These are phyloP conservation scores for Cyclopterus lumpus DNA, from an alignment of 2,797 vertebrate species.

Conservation along the genomic window DNA sequence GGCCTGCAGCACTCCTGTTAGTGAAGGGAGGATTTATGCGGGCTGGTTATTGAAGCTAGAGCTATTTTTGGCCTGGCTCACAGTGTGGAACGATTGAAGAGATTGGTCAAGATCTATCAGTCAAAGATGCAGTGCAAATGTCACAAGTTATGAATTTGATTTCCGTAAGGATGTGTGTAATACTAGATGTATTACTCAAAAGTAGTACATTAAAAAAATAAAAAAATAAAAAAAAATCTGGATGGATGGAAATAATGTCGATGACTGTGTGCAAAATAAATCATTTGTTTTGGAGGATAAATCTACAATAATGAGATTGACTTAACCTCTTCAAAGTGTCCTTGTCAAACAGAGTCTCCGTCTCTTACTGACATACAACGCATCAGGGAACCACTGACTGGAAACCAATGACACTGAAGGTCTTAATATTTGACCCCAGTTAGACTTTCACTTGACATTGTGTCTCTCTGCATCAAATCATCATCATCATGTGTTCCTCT, in stretches of 20 bases:
- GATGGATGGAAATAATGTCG: no score
- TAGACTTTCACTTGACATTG: slow-evolving; percentile 61
- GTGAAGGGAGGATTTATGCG: slow-evolving; percentile 68
- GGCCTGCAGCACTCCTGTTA: slow-evolving; percentile 49
- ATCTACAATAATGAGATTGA: slow-evolving; percentile 1
- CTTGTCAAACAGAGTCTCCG: slow-evolving; percentile 11
- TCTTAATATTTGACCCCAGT: slow-evolving; percentile 47
- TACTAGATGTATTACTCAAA: not conserved
- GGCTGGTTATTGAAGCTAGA: slow-evolving; percentile 74
- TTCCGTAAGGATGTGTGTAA: not conserved
- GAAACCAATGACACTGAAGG: slow-evolving; percentile 65
- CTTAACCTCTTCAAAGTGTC: slow-evolving; percentile 18
- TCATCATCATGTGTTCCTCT: slow-evolving; percentile 20
- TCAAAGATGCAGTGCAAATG: slow-evolving; percentile 25
- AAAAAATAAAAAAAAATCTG: not conserved
- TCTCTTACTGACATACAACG: slow-evolving; percentile 36
- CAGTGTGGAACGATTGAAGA: slow-evolving; percentile 51
- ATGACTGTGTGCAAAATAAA: not conserved
- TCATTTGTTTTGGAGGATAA: slow-evolving; percentile 1
- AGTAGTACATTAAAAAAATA: not conserved
- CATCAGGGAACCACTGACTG: slow-evolving; percentile 51
- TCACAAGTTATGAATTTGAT: not conserved
- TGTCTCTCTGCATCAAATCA: slow-evolving; percentile 38
- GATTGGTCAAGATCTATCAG: slow-evolving; percentile 59
- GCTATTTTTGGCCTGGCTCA: slow-evolving; percentile 70